Evolutionary conservation across 2,888 invertebrate genomes (phyloP), one percentile per base, ranked within the genome.

Genomic region (Tenthredo scrophulariae): DNA sequence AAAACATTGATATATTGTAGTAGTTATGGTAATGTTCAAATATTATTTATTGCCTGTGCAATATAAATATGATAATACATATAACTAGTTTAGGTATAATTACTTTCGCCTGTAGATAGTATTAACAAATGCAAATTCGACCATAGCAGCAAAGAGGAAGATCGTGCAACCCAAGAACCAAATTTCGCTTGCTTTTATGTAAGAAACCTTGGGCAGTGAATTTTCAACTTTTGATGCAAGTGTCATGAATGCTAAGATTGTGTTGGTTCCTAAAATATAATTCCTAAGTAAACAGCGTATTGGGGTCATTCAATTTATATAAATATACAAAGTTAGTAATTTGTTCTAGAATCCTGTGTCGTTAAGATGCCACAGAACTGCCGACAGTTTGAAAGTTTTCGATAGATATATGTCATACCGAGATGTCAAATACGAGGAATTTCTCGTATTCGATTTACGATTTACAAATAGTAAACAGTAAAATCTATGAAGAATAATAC

Each of bases 71-170:
- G 43, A 33, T 33, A 10, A 43, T 43, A 43, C 43, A 43, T 43
- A 43, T 46, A 46, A 46, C 46, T 46, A 13, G 15, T 15, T 29
- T 54, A 37, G 10, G 29, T 33, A 40, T 86, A 94, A 95, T 93
- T 94, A 97, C 96, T 96, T 97, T 92, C 97, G 95, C 85, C 97
- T 95, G 96, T 97, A 98, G 91, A 98, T 97, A 9, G 97, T 97
- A 91, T 98, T 98, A 70, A 98, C 98, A 90, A 98, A 98, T 6
- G 98, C 97, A 90, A 98, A 98, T 92, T 98, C 97, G 0, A 97
- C 96, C 91, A 98, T 95, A 15, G 97, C 97, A 26, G 97, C 96
- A 93, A 98, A 97, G 88, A 98, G 97, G 90, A 98, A 97, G 72
- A 96, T 96, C 1, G 96, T 97, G 91, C 97, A 97, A 6, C 96